Conservation (phyloP, 2,888 invertebrate genomes). For the Harmothoe impar region DNA sequence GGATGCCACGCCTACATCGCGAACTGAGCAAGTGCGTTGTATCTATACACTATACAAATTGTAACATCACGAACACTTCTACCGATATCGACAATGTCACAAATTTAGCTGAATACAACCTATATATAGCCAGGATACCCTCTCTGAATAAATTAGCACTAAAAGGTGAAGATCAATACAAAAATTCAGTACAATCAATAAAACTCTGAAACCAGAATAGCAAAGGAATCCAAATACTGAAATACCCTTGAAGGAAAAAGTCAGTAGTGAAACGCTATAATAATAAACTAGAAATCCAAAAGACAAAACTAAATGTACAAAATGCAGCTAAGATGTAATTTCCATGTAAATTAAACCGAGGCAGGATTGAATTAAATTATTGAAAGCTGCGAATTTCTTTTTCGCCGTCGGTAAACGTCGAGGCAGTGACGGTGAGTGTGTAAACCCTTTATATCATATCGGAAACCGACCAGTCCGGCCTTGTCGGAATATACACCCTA, state of each 20-base stretch:
- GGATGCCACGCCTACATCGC: conserved; percentile 11
- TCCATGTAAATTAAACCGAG: too few species aligned
- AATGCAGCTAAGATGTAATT: too few species aligned
- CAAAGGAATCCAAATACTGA: not conserved
- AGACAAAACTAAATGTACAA: not conserved
- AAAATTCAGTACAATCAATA: too few species aligned
- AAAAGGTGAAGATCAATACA: too few species aligned
- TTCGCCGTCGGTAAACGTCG: not conserved
- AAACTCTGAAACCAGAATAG: too few species aligned
- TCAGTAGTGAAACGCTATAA: not conserved
- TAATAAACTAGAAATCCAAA: not conserved
- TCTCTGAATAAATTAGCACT: too few species aligned
- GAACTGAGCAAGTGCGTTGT: not conserved
- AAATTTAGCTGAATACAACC: not conserved
- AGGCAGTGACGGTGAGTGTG: not conserved
- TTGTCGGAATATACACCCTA: not conserved
- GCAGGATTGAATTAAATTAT: too few species aligned
- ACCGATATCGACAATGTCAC: not conserved
- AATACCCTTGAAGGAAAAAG: not conserved
- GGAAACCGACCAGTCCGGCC: not conserved
- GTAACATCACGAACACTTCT: not conserved
- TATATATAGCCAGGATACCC: too few species aligned
- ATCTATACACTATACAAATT: not conserved
- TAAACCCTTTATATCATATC: not conserved
- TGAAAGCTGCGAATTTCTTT: not conserved